These are phyloP conservation scores for Rhinopithecus roxellana DNA, from an alignment of 2,113 vertebrate species.

Conservation along the genomic window DNA sequence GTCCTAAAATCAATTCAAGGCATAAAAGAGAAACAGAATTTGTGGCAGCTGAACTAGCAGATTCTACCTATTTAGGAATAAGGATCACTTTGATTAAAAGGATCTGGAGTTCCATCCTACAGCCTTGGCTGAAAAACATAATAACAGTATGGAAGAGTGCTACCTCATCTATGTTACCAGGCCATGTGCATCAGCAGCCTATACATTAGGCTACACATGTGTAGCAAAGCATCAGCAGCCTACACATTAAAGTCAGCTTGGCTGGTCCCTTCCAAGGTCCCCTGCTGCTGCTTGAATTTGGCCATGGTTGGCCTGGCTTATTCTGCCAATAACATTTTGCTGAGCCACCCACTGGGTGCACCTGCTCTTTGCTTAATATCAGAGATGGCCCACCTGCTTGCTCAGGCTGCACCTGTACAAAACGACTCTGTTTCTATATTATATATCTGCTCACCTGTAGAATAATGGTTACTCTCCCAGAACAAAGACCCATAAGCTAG, in stretches of 20 bases:
- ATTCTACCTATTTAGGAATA: constrained; percentile 7
- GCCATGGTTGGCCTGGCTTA: background rate
- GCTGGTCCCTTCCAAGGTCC: background rate
- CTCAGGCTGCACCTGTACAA: background rate
- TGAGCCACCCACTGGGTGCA: background rate
- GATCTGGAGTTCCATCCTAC: background rate
- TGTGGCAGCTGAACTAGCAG: background rate
- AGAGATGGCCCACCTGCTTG: background rate
- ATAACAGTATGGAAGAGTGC: background rate
- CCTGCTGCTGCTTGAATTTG: background rate
- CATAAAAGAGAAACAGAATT: background rate
- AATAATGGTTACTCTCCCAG: background rate
- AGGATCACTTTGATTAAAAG: background rate
- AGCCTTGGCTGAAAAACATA: background rate
- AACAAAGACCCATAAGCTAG: background rate
- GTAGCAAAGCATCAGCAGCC: background rate
- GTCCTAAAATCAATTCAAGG: background rate
- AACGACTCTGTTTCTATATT: background rate
- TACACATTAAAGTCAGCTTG: background rate
- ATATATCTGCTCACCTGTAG: background rate
- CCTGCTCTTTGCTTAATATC: constrained; percentile 53
- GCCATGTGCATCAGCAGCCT: background rate
- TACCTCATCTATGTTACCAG: background rate
- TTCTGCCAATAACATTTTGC: background rate
- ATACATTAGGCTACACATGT: background rate